A percentile compares a stretch with the other conserved stretches of the same genome.
Conservation (phyloP, 2,888 invertebrate species). For the Drosophila antonietae region DNA sequence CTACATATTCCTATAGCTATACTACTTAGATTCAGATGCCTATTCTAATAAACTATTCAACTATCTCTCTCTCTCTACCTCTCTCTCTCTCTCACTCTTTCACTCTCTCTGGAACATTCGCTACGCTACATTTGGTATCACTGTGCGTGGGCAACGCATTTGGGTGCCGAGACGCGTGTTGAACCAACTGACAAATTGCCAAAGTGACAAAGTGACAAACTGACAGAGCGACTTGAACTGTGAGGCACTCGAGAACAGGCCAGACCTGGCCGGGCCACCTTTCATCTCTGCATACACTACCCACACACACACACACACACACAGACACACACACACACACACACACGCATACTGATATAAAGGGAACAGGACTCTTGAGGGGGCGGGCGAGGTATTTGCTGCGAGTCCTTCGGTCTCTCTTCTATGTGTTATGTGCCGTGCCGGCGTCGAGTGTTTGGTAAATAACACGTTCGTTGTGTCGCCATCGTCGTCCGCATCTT, state of each 20-base stretch:
- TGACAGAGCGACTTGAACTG: conserved; percentile 37
- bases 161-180: conserved; percentile 47
- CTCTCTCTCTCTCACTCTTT: neutral
- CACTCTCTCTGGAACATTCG: neutral
- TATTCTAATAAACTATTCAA: too few species aligned
- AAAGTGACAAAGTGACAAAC: conserved; percentile 21
- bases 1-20: too few species aligned
- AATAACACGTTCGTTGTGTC: conserved; percentile 83
- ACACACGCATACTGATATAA: neutral
- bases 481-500: conserved; percentile 62
- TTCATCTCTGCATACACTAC: conserved; percentile 17
- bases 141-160: conserved; percentile 23
- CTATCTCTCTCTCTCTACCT: neutral
- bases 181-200: conserved; percentile 40
- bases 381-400: neutral
- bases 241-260: conserved; percentile 17
- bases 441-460: conserved; percentile 82
- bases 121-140: conserved; percentile 5
- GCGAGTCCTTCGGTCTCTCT: conserved; percentile 32
- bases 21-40: too few species aligned
- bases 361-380: conserved; percentile 5
- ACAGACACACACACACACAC: neutral
- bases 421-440: conserved; percentile 69
- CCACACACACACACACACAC: neutral
- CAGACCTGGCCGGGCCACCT: conserved; percentile 16